A percentile compares a stretch with the other conserved stretches of the same genome.
phyloP scores from a whole-genome alignment of 2,113 vertebrate species.

The Rissa tridactyla region DNA sequence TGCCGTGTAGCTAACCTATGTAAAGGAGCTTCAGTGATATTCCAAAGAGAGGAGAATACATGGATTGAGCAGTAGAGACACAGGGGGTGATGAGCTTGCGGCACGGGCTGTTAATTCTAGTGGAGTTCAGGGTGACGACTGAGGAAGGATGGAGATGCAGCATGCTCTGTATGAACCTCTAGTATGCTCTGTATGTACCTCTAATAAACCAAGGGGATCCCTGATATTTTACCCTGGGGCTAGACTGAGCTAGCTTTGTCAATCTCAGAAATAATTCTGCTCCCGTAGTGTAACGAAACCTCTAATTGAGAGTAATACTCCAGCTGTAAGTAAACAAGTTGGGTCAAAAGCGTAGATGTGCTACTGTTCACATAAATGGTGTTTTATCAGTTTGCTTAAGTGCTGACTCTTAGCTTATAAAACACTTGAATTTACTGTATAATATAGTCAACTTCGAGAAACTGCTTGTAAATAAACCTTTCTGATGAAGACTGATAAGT shows the following conservation, averaged over 20 bases:
- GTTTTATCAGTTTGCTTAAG: constrained; percentile 57
- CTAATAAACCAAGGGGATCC: neutral
- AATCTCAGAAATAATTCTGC: neutral
- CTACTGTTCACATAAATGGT: constrained; percentile 17
- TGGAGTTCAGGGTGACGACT: neutral
- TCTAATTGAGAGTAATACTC: neutral
- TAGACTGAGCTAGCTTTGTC: neutral
- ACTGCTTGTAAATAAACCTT: constrained; percentile 50
- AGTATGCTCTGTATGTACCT: neutral
- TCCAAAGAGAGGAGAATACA: neutral
- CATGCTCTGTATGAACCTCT: neutral
- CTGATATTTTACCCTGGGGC: neutral
- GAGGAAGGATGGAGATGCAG: neutral
- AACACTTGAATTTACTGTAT: neutral
- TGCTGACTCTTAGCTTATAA: constrained; percentile 39
- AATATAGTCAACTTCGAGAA: neutral
- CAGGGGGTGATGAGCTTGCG: accelerated
- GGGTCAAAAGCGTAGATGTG: constrained; percentile 9
- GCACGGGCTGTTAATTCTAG: neutral
- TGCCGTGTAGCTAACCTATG: neutral
- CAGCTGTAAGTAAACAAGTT: neutral
- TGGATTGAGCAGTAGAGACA: neutral
- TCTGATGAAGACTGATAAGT: constrained; percentile 41
- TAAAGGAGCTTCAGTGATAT: neutral
- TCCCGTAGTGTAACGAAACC: neutral